A percentile compares a stretch with the other conserved stretches of the same genome.
Conservation (phyloP, 2,888 invertebrate species). For the Rhopalosiphum nymphaeae region DNA sequence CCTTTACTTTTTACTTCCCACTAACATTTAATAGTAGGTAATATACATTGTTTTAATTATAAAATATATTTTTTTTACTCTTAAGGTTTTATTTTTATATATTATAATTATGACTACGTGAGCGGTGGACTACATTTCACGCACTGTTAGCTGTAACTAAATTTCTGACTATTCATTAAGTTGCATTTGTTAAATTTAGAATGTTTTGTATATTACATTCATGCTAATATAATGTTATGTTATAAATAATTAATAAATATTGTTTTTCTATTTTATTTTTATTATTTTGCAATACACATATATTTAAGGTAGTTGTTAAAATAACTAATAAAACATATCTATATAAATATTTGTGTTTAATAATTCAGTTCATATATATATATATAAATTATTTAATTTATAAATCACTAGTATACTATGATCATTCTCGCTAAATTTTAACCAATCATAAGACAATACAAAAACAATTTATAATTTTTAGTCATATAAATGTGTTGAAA, state of each 20-base stretch:
- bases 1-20: background rate
- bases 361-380: background rate
- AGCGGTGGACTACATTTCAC: background rate
- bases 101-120: background rate
- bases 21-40: background rate
- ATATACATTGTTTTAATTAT: background rate
- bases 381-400: background rate
- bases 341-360: background rate
- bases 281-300: background rate
- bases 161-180: background rate
- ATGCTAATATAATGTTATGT: background rate
- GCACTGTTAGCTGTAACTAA: background rate
- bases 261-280: background rate
- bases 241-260: background rate
- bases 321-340: background rate
- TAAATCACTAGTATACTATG: background rate
- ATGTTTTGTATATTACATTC: background rate
- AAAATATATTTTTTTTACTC: background rate
- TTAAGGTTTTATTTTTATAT: background rate
- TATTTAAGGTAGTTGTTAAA: background rate
- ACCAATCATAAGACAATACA: background rate
- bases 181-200: background rate
- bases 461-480: background rate
- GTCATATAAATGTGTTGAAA: background rate
- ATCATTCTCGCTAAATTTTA: background rate